Evolutionary conservation across 30 jellyfish, hydroid and myxozoan genomes (phyloP).

Genomic region (Cassiopea xamachana): DNA sequence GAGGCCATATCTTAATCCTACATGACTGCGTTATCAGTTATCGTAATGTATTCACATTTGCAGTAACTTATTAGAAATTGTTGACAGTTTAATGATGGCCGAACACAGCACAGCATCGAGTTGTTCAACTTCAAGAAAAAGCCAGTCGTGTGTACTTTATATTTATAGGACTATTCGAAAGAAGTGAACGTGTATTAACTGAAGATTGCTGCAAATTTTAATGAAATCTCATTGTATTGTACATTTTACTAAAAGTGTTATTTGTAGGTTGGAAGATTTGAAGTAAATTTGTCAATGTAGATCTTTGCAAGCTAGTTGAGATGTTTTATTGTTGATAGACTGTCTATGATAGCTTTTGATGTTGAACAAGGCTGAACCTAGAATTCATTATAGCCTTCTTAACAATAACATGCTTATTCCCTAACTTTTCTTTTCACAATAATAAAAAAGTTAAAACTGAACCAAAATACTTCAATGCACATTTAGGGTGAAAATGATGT

Average conservation of each 20-base stretch:
- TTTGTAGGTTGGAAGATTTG: background rate
- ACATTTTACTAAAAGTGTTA: background rate
- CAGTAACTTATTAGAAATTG: background rate
- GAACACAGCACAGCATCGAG: background rate
- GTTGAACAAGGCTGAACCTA: background rate
- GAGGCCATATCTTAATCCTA: background rate
- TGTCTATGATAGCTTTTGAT: background rate
- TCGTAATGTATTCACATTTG: background rate
- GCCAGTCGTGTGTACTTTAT: background rate
- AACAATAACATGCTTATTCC: background rate
- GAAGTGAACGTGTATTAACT: background rate
- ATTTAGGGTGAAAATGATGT: slow-evolving; percentile 4
- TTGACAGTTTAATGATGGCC: background rate
- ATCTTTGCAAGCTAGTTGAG: background rate
- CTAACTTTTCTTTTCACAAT: background rate
- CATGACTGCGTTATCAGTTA: background rate
- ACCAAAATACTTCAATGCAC: background rate
- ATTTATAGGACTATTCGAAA: background rate
- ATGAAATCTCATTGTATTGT: background rate
- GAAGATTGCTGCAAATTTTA: background rate
- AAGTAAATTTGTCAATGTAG: background rate
- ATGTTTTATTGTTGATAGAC: background rate
- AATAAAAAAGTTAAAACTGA: too few species aligned
- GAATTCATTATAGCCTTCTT: background rate
- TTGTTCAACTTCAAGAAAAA: background rate